Conservation (phyloP, 2,888 invertebrate genomes). For the Camptogramma bilineatum region DNA sequence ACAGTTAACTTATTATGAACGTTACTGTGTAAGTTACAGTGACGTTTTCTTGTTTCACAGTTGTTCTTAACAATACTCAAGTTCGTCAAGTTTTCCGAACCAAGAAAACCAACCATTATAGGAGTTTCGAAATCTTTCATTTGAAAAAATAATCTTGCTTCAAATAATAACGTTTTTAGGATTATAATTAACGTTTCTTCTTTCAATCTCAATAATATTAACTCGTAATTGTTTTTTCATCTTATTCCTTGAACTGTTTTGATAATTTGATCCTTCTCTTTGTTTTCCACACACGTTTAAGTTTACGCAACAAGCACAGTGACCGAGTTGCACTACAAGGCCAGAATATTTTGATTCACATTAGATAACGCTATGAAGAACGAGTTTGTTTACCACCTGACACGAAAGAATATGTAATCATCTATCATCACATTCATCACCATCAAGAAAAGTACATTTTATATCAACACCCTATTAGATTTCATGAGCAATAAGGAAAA, state of each 20-base stretch:
- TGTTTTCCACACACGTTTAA: conserved; percentile 7
- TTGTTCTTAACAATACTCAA: neutral
- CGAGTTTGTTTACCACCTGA: conserved; percentile 25
- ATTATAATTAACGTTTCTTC: no score
- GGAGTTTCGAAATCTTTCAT: no score
- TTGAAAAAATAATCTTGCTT: no score
- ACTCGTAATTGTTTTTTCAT: neutral
- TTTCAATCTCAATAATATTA: neutral
- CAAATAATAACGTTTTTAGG: no score
- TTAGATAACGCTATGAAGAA: conserved; percentile 38
- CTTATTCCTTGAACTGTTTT: neutral
- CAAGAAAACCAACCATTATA: neutral
- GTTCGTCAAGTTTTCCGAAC: neutral
- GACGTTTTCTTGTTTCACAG: neutral
- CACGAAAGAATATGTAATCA: neutral
- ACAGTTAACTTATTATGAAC: no score
- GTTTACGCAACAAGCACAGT: conserved; percentile 32
- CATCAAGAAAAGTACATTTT: neutral
- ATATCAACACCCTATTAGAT: neutral
- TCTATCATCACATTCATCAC: neutral
- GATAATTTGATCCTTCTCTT: neutral
- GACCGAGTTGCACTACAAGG: conserved; percentile 42
- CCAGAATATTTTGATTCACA: conserved; percentile 32
- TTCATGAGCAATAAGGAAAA: conserved; percentile 2
- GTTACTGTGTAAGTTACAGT: neutral